Evolutionary conservation across 2,113 vertebrate species (phyloP).

Genomic region (Petrocephalus zakoni): DNA sequence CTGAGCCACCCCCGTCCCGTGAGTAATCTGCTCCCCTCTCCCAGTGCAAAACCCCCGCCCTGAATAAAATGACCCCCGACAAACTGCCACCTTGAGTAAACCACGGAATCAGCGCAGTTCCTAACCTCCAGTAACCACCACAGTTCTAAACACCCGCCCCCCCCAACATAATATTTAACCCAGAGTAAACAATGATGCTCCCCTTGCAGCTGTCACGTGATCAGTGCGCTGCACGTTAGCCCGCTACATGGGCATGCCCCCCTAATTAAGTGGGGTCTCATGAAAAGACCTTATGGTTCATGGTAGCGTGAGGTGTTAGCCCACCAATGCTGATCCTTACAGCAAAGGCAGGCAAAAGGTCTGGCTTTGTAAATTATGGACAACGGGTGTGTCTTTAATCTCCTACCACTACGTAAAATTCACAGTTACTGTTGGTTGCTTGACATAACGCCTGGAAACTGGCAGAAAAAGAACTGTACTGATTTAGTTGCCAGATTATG

Average conservation of each 20-base stretch:
- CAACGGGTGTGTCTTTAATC: background rate
- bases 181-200: background rate
- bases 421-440: background rate
- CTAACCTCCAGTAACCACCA: background rate
- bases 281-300: background rate
- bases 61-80: background rate
- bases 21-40: background rate
- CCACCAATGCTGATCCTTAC: background rate
- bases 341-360: background rate
- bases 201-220: background rate
- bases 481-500: background rate
- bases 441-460: background rate
- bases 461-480: background rate
- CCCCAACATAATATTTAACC: background rate
- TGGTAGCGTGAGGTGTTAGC: background rate
- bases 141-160: too few species aligned
- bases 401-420: background rate
- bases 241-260: background rate
- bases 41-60: background rate
- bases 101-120: background rate
- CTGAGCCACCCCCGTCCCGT: background rate
- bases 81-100: background rate
- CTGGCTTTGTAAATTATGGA: background rate
- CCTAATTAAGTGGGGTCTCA: background rate
- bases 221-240: background rate